Conservation (phyloP, 2,113 vertebrate species). For the Cyprinus carpio region DNA sequence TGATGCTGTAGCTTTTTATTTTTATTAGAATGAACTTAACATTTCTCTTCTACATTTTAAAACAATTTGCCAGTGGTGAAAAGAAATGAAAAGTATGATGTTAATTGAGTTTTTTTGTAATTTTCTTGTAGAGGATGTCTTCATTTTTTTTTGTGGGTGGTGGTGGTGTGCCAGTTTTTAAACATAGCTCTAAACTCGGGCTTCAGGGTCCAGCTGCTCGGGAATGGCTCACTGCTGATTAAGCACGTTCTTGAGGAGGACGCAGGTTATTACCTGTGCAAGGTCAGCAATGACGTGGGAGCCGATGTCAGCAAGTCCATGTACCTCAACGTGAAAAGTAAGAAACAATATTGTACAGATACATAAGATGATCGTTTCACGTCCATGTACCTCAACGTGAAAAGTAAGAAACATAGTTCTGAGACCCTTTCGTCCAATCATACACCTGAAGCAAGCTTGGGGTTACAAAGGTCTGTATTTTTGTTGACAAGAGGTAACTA, state of each 20-base stretch:
- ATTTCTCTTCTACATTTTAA: neutral
- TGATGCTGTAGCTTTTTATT: neutral
- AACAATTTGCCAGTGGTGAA: neutral
- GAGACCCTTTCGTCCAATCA: too few relatives aligned
- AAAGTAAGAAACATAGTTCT: too few relatives aligned
- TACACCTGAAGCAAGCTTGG: neutral
- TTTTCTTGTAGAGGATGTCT: neutral
- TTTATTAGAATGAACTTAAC: neutral
- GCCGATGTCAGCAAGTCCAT: conserved; percentile 99
- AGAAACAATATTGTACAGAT: conserved; percentile 61
- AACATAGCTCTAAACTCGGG: conserved; percentile 89
- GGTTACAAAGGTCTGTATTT: too few relatives aligned
- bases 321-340: conserved; percentile 99
- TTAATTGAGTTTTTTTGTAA: neutral
- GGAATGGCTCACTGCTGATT: conserved; percentile 93
- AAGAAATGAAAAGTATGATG: neutral
- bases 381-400: too few relatives aligned
- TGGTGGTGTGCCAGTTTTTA: conserved; percentile 95
- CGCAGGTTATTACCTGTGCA: conserved; percentile 98
- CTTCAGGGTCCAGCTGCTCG: conserved; percentile 90
- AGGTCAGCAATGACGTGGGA: conserved; percentile 99
- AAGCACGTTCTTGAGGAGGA: conserved; percentile 98
- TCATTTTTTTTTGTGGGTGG: conserved; percentile 71
- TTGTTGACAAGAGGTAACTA: too few relatives aligned
- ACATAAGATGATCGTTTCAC: neutral